phyloP scores from a whole-genome alignment of 2,113 vertebrate genomes.

The Aramus guarauna region DNA sequence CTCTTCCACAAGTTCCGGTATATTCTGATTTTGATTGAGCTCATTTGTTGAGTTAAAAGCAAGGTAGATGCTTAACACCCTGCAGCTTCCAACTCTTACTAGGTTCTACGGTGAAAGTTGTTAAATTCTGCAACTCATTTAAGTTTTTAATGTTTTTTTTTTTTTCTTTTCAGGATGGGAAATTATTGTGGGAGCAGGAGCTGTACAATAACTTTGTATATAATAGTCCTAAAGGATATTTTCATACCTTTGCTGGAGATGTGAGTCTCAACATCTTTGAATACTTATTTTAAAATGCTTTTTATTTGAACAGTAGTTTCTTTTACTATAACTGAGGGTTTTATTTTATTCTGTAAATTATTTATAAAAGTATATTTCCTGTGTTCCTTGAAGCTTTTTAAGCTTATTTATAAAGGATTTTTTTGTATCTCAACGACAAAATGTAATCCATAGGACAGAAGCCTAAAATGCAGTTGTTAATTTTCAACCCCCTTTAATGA shows the following conservation, averaged over 20 bases:
- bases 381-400: background rate
- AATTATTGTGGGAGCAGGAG: slow-evolving; percentile 92
- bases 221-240: slow-evolving; percentile 91
- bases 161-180: slow-evolving; percentile 85
- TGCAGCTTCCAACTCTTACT: background rate
- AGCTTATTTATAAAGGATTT: background rate
- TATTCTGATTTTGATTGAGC: background rate
- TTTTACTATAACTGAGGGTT: background rate
- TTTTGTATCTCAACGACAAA: background rate
- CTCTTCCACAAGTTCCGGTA: background rate
- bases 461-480: background rate
- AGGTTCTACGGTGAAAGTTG: background rate
- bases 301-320: background rate
- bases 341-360: background rate
- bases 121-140: background rate
- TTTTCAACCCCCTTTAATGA: background rate
- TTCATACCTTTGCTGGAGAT: slow-evolving; percentile 96
- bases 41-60: background rate
- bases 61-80: background rate
- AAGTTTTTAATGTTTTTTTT: background rate
- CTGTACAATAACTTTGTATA: slow-evolving; percentile 96
- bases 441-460: background rate
- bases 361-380: background rate
- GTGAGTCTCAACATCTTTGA: slow-evolving; percentile 57
- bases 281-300: background rate